Base-by-base conservation (phyloP, 2,888 invertebrate genomes). In the Agrochola lychnidis region DNA sequence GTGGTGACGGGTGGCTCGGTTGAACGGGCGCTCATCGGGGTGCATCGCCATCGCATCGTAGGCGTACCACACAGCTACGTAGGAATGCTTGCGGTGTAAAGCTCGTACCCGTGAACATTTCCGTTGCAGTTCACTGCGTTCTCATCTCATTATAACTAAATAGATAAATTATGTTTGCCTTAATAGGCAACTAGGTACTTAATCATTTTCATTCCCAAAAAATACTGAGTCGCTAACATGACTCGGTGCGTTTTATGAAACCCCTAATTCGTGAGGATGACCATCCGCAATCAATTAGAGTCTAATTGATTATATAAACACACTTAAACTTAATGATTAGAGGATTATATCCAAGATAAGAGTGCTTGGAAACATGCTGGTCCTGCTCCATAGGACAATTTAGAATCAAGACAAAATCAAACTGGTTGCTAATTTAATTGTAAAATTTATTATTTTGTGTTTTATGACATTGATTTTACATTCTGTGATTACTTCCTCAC, bases 11-110 rank as follows among this genome's bases (percentile, higher is more conserved):
- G 90, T 89, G 89, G 79, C 85, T 90, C 95, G 94, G 94, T 94
- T 95, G 95, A 95, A 87, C 94, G 95, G 90, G 91, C 94, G 92
- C 94, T 92, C 93, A 94, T 90, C 92, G 92, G 91, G 89, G 90
- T 91, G 94, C 83, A 89, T 86, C 89, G 86, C 87, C 87, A 89
- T 89, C 89, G 91, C 87, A 89, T 89, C 89, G 91, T 92, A 91
- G 93, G 91, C 91, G 94, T 91, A 87, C 92, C 90, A 89, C 92
- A 93, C 90, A 91, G 91, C 89, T 86, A 87, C 89, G 86, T 83
- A 91, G 85, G 86, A 89, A 86, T 90, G 88, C 86, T 88, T 87
- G 79, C 84, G 86, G 88, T 89, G 90, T 91, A 91, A 91, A 91
- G 88, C 87, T 85, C 69, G 78, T 86, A 86, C 83, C 82, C 81